Percentiles rank a stretch among this genome's conserved stretches.
phyloP scores from a whole-genome alignment of 2,797 vertebrate genomes.

The Pseudochromis fuscus region DNA sequence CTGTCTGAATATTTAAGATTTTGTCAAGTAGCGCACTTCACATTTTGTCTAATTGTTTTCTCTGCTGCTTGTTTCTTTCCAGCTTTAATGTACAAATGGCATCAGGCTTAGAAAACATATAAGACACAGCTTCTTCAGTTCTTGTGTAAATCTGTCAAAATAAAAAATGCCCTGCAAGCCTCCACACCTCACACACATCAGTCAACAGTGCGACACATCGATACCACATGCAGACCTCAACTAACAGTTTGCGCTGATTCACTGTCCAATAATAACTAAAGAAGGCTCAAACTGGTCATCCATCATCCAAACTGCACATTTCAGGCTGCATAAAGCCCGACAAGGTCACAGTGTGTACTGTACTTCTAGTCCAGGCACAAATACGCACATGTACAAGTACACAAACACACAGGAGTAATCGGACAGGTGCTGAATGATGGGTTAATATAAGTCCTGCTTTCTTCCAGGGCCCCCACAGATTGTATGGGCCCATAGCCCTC shows the following conservation, averaged over 20 bases:
- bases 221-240: slow-evolving; percentile 33
- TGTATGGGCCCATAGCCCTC: slow-evolving; percentile 27
- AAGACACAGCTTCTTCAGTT: slow-evolving; percentile 4
- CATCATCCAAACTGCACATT: slow-evolving; percentile 20
- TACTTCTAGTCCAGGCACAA: neutral
- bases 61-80: slow-evolving; percentile 5
- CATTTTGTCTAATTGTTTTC: slow-evolving; percentile 31
- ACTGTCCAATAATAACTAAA: slow-evolving; percentile 33
- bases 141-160: slow-evolving; percentile 28
- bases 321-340: slow-evolving; percentile 4
- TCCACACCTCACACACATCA: slow-evolving; percentile 26
- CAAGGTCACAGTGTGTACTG: slow-evolving; percentile 17
- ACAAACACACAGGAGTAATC: slow-evolving; percentile 17
- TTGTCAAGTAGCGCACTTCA: neutral
- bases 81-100: slow-evolving; percentile 34
- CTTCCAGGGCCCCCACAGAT: slow-evolving; percentile 22
- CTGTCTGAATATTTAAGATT: too few species aligned
- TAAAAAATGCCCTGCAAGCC: slow-evolving; percentile 2
- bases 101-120: slow-evolving; percentile 21
- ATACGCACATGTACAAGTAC: slow-evolving; percentile 20
- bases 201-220: slow-evolving; percentile 38
- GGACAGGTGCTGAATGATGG: slow-evolving; percentile 55
- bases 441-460: slow-evolving; percentile 51
- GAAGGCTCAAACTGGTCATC: slow-evolving; percentile 15
- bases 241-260: slow-evolving; percentile 49